Evolutionary conservation across 2,113 vertebrate genomes (phyloP), one percentile per base, ranked within the genome.

Genomic region (Tragulus kanchil): DNA sequence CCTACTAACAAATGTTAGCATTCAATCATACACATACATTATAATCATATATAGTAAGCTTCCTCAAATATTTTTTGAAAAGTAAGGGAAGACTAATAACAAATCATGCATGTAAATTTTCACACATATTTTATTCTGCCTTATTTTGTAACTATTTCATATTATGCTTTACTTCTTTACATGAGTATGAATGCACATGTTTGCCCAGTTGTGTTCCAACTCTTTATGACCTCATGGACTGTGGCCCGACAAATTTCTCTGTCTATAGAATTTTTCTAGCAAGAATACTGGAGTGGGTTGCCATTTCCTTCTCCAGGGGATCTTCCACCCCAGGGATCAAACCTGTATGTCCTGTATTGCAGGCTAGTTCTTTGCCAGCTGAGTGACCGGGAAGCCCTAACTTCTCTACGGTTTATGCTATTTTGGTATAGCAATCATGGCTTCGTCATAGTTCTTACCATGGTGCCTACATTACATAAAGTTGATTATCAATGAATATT

Each of bases 401-500:
- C 67, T 71, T 85, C 26, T 95, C 19, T 23, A 26, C 3, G 61
- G 6, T 81, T 69, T 48, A 54, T 85, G 9, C 13, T 88, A 13
- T 71, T 84, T 58, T 85, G n/a, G 8, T 85, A 58, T 0, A 78
- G 1, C 25, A 86, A n/a, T 58, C 6, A 36, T 58, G 16, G 14
- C 21, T 93, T 48, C 62, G 42, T 90, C 12, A 45, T 50, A 77
- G 3, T 59, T 59, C 25, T 50, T 94, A 56, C 23, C 4, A 14
- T 12, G 28, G 14, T 59, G 10, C 17, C 42, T 58, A 6, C 12
- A n/a, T 89, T 82, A 64, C 4, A 62, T 86, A 50, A 93, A 89
- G 4, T 54, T 91, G 36, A 93, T n/a, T 79, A n/a, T 86, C 21
- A 85, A 56, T 85, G 94, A 83, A 91, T 96, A 94, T 90, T 95